phyloP scores from a whole-genome alignment of 1,140 invertebrate genomes.

The Formica exsecta region DNA sequence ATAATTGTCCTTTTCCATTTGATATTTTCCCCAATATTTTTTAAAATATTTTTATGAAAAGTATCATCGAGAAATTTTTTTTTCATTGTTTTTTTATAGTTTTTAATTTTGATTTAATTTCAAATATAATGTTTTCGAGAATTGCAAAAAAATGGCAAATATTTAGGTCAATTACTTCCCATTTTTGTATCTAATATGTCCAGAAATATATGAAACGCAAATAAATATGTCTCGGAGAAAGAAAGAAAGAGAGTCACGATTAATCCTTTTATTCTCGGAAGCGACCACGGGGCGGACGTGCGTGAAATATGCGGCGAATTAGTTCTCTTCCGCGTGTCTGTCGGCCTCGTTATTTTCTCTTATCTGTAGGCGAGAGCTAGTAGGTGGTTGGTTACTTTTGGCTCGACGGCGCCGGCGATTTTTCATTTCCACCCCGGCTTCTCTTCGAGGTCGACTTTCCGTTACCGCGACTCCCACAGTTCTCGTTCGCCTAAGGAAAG shows the following conservation, averaged over 20 bases:
- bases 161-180: not conserved
- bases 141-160: not conserved
- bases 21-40: not conserved
- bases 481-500: slow-evolving; percentile 17
- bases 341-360: slow-evolving; percentile 79
- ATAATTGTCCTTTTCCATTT: not conserved
- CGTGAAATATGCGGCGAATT: slow-evolving; percentile 77
- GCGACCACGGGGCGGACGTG: slow-evolving; percentile 65
- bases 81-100: not conserved
- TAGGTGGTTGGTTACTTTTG: slow-evolving; percentile 73
- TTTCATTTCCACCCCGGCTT: slow-evolving; percentile 71
- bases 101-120: not conserved
- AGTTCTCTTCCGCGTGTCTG: slow-evolving; percentile 74
- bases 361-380: slow-evolving; percentile 70
- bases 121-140: not conserved
- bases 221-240: slow-evolving; percentile 35
- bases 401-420: slow-evolving; percentile 65
- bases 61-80: not conserved
- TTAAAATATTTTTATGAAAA: not conserved
- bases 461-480: not conserved
- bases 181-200: not conserved
- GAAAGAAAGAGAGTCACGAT: slow-evolving; percentile 45
- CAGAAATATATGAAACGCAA: slow-evolving; percentile 24
- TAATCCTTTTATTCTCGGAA: slow-evolving; percentile 72
- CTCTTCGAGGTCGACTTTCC: slow-evolving; percentile 44